Percentiles rank a stretch among this genome's conserved stretches.
Conservation (phyloP, 2,888 invertebrate genomes). For the Clepsis dumicolana region DNA sequence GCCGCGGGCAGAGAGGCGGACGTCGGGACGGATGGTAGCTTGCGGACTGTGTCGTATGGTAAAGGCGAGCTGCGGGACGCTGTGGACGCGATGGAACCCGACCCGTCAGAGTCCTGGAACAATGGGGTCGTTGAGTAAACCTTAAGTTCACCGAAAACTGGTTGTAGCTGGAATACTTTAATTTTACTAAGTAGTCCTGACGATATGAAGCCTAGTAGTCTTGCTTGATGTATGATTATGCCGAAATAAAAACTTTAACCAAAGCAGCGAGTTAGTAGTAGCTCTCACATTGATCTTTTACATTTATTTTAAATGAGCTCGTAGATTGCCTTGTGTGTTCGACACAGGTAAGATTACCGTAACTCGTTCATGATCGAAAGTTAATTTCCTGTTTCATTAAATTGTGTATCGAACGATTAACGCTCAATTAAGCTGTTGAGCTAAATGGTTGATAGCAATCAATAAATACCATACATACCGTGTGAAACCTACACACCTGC, state of each 20-base stretch:
- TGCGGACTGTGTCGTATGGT: slow-evolving; percentile 78
- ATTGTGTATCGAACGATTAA: slow-evolving; percentile 15
- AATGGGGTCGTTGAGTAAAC: neutral
- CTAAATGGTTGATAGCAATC: neutral
- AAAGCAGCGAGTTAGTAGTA: too few species aligned
- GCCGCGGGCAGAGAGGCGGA: slow-evolving; percentile 82
- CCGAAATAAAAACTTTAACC: too few species aligned
- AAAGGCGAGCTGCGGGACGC: slow-evolving; percentile 78
- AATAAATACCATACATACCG: too few species aligned
- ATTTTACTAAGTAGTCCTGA: too few species aligned
- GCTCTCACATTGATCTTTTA: too few species aligned
- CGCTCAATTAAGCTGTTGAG: neutral
- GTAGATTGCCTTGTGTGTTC: neutral
- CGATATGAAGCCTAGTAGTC: too few species aligned
- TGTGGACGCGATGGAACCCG: slow-evolving; percentile 78
- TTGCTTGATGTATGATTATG: too few species aligned
- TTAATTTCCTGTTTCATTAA: slow-evolving; percentile 29
- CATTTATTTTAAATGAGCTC: too few species aligned
- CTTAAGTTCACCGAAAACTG: too few species aligned
- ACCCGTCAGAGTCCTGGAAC: slow-evolving; percentile 77
- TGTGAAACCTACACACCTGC: too few species aligned
- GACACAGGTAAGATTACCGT: too few species aligned
- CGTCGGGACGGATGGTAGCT: slow-evolving; percentile 80
- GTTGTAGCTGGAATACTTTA: too few species aligned
- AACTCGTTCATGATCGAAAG: slow-evolving; percentile 8